phyloP scores from a whole-genome alignment of 2,113 vertebrate genomes.

The Odobenus rosmarus region DNA sequence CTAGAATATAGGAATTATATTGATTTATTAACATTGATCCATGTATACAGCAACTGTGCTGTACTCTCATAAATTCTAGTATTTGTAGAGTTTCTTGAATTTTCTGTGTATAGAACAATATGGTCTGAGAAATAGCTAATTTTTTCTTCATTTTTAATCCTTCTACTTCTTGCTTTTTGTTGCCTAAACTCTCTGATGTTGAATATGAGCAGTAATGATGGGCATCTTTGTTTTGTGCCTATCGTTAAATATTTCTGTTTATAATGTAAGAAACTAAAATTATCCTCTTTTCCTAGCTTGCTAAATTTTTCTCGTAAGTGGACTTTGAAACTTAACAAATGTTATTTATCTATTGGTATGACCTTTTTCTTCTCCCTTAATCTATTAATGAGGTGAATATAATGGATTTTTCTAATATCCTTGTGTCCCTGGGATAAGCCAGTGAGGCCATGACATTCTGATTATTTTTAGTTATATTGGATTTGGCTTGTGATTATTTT shows the following conservation, averaged over 20 bases:
- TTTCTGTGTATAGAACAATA: background rate
- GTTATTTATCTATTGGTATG: background rate
- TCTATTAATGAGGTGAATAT: background rate
- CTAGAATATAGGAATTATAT: background rate
- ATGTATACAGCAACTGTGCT: background rate
- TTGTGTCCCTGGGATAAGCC: background rate
- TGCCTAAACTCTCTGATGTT: background rate
- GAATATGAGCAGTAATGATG: background rate
- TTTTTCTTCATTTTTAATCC: background rate
- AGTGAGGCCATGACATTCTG: background rate
- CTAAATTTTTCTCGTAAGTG: background rate
- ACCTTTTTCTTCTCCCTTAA: background rate
- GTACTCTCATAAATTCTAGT: background rate
- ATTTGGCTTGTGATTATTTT: conserved; percentile 40
- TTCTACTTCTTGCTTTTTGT: background rate
- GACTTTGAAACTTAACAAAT: conserved; percentile 21
- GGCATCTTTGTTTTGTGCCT: background rate
- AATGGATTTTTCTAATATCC: background rate
- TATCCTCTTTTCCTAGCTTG: background rate
- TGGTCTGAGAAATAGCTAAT: background rate
- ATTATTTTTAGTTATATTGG: background rate
- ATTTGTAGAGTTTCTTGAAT: conserved; percentile 2
- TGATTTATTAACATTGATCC: background rate
- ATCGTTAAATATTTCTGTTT: background rate
- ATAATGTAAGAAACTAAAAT: background rate